phyloP scores from a whole-genome alignment of 2,113 vertebrate genomes.

The Limanda limanda region DNA sequence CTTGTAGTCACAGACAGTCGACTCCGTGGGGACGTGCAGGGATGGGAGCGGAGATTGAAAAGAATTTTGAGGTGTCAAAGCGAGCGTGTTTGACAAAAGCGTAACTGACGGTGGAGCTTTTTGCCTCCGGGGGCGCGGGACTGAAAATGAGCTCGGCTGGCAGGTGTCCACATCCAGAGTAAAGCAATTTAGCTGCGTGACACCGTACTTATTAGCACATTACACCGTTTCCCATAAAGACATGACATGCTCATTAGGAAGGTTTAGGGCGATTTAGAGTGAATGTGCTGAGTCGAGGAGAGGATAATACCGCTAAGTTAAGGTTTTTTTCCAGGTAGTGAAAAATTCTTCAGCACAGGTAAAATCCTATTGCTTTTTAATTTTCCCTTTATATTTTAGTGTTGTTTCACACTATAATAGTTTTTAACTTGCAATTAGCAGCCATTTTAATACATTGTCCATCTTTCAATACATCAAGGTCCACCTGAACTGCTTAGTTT shows the following conservation, averaged over 20 bases:
- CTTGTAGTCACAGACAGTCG: slow-evolving; percentile 47
- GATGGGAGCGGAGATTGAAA: slow-evolving; percentile 43
- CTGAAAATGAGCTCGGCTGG: slow-evolving; percentile 74
- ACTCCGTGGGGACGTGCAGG: slow-evolving; percentile 58
- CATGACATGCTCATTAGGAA: slow-evolving; percentile 54
- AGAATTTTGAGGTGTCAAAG: slow-evolving; percentile 68
- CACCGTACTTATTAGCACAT: slow-evolving; percentile 53
- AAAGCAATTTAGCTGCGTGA: slow-evolving; percentile 63
- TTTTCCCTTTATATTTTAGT: background rate
- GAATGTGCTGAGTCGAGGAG: slow-evolving; percentile 25
- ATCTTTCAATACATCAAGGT: background rate
- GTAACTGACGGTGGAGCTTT: slow-evolving; percentile 54
- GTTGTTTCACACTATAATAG: background rate
- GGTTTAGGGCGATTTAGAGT: slow-evolving; percentile 51
- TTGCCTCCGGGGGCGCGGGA: slow-evolving; percentile 48
- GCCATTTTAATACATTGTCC: background rate
- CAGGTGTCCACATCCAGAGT: slow-evolving; percentile 66
- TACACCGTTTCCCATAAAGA: slow-evolving; percentile 53
- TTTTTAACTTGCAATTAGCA: too few relatives aligned
- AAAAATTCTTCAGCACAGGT: background rate
- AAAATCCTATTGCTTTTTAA: background rate
- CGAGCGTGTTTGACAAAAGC: slow-evolving; percentile 67
- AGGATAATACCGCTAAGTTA: slow-evolving; percentile 36
- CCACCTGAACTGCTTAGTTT: background rate
- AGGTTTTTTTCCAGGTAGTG: background rate